Percentiles rank a stretch among this genome's conserved stretches.
Evolutionary conservation across 2,797 vertebrate species (phyloP).

Genomic region (Melanotaenia parkinsoni): DNA sequence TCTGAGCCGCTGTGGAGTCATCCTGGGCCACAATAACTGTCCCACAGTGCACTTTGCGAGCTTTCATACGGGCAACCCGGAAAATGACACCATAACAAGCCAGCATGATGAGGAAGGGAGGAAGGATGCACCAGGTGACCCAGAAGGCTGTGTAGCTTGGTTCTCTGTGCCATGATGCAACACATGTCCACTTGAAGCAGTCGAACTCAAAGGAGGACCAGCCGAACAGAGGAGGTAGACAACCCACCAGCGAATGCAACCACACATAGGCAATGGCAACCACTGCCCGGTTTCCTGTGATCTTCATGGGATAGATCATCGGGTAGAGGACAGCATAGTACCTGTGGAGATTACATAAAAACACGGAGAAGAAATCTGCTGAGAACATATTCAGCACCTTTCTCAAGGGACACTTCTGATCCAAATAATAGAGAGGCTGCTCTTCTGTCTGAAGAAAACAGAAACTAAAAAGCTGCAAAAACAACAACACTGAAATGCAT

Average conservation of each 20-base stretch:
- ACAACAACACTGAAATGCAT: slow-evolving; percentile 21
- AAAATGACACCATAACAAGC: slow-evolving; percentile 97
- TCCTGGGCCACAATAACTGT: slow-evolving; percentile 87
- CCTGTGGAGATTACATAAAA: slow-evolving; percentile 71
- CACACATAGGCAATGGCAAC: slow-evolving; percentile 93
- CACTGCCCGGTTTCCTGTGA: slow-evolving; percentile 93
- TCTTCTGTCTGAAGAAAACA: slow-evolving; percentile 21
- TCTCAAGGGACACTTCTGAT: slow-evolving; percentile 6
- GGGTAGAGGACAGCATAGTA: slow-evolving; percentile 99
- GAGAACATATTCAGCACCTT: slow-evolving; percentile 7
- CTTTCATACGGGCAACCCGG: slow-evolving; percentile 95
- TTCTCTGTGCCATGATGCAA: slow-evolving; percentile 94
- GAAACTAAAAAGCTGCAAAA: slow-evolving; percentile 21
- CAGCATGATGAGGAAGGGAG: slow-evolving; percentile 90
- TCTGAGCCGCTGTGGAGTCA: slow-evolving; percentile 75
- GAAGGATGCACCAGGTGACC: slow-evolving; percentile 93
- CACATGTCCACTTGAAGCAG: slow-evolving; percentile 97
- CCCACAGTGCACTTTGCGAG: slow-evolving; percentile 96
- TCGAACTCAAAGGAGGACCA: slow-evolving; percentile 97
- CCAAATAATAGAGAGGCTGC: slow-evolving; percentile 13
- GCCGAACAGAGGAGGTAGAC: slow-evolving; percentile 94
- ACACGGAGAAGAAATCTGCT: slow-evolving; percentile 18
- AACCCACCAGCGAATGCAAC: slow-evolving; percentile 95
- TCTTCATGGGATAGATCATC: slow-evolving; percentile 99
- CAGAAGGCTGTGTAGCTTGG: slow-evolving; percentile 93